phyloP scores from a whole-genome alignment of 2,888 invertebrate genomes.

The Nymphalis polychloros region DNA sequence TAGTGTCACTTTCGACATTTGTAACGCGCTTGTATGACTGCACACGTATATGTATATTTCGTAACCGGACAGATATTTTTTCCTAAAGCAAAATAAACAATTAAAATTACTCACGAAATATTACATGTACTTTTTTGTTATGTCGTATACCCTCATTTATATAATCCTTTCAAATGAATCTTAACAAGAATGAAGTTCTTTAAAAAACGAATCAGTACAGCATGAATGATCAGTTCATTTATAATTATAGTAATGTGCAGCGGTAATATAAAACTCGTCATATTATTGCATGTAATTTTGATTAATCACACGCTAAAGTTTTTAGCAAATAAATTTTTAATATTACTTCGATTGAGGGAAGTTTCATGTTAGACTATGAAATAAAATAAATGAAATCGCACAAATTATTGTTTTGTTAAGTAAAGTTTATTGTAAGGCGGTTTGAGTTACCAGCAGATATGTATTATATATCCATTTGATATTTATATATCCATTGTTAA shows the following conservation, averaged over 20 bases:
- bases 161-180: constrained; percentile 19
- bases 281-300: constrained; percentile 13
- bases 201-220: constrained; percentile 24
- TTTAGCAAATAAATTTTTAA: neutral
- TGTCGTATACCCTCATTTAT: constrained; percentile 23
- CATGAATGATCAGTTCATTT: constrained; percentile 27
- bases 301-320: neutral
- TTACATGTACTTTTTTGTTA: constrained; percentile 10
- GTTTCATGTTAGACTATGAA: neutral
- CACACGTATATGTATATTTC: neutral
- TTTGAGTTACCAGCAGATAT: too few species aligned
- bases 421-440: too few species aligned
- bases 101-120: constrained; percentile 1
- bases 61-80: neutral
- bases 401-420: too few species aligned
- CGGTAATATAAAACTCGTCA: constrained; percentile 24
- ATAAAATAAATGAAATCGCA: too few species aligned
- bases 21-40: neutral
- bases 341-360: neutral
- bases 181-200: constrained; percentile 28
- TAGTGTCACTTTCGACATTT: constrained; percentile 17
- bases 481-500: too few species aligned
- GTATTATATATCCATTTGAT: too few species aligned
- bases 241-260: constrained; percentile 18
- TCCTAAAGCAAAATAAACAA: neutral